These are phyloP conservation scores for Bombus waltoni DNA, from an alignment of 1,140 invertebrate genomes.

Conservation along the genomic window DNA sequence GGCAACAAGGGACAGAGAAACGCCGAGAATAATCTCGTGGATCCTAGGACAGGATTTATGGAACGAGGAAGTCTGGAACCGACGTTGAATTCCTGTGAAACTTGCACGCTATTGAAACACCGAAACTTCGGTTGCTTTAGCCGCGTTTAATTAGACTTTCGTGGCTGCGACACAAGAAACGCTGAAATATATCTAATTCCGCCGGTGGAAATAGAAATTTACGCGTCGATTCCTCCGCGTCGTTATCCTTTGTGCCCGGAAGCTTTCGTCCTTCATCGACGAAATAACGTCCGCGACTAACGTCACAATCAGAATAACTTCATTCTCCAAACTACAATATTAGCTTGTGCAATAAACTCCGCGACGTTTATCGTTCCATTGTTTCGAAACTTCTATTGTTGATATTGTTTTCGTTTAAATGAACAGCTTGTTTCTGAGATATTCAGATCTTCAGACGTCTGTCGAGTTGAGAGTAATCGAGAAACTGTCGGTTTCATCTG, in stretches of 20 bases:
- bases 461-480: too few relatives aligned
- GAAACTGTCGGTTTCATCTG: too few relatives aligned
- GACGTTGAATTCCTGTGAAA: conserved; percentile 19
- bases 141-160: conserved; percentile 30
- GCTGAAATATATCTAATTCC: conserved; percentile 5
- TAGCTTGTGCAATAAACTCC: too few relatives aligned
- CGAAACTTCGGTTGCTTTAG: conserved; percentile 14
- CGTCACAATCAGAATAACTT: too few relatives aligned
- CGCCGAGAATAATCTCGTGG: conserved; percentile 23
- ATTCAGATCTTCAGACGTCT: too few relatives aligned
- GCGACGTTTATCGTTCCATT: too few relatives aligned
- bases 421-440: too few relatives aligned
- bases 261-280: neutral
- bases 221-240: neutral
- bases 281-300: neutral
- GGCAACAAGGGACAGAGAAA: neutral
- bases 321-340: too few relatives aligned
- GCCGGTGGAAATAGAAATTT: neutral
- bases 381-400: too few relatives aligned
- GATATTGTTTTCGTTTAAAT: too few relatives aligned
- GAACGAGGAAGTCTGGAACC: neutral
- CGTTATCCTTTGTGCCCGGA: neutral
- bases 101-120: conserved; percentile 26
- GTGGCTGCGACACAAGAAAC: neutral
- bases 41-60: conserved; percentile 6